Percentiles rank a stretch among this genome's conserved stretches.
Conservation (phyloP, 1,140 invertebrate species). For the Mycetomoellerius zeteki region DNA sequence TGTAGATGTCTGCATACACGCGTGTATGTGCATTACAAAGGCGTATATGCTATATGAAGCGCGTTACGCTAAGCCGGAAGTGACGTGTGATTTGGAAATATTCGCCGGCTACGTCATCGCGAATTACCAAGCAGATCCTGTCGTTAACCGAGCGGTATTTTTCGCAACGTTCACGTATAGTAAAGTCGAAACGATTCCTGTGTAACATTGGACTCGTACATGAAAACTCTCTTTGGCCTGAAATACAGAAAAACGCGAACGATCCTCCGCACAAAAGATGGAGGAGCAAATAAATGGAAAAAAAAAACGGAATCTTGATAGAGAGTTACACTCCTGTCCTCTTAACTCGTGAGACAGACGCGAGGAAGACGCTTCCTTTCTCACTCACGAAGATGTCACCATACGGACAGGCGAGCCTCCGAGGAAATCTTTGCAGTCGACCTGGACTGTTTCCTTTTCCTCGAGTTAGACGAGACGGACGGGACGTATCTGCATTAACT, state of each 20-base stretch:
- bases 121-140: conserved; percentile 38
- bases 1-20: neutral
- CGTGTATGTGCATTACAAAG: conserved; percentile 26
- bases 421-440: conserved; percentile 79
- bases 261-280: neutral
- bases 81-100: conserved; percentile 64
- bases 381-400: conserved; percentile 20
- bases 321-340: conserved; percentile 5
- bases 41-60: conserved; percentile 15
- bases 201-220: neutral
- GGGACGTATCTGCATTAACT: conserved; percentile 78
- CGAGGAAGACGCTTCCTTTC: neutral
- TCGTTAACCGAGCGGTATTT: conserved; percentile 26
- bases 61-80: conserved; percentile 21
- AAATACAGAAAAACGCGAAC: neutral
- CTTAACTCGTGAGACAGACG: neutral
- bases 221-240: neutral
- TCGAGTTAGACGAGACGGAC: conserved; percentile 65
- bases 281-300: neutral
- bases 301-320: conserved; percentile 21
- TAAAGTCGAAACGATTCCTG: neutral
- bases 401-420: conserved; percentile 73
- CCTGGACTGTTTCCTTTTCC: conserved; percentile 68
- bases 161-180: conserved; percentile 17
- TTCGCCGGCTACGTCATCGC: conserved; percentile 42